A percentile compares a stretch with the other conserved stretches of the same genome.
phyloP scores from a whole-genome alignment of 2,113 vertebrate species.

The Sakesphorus luctuosus region DNA sequence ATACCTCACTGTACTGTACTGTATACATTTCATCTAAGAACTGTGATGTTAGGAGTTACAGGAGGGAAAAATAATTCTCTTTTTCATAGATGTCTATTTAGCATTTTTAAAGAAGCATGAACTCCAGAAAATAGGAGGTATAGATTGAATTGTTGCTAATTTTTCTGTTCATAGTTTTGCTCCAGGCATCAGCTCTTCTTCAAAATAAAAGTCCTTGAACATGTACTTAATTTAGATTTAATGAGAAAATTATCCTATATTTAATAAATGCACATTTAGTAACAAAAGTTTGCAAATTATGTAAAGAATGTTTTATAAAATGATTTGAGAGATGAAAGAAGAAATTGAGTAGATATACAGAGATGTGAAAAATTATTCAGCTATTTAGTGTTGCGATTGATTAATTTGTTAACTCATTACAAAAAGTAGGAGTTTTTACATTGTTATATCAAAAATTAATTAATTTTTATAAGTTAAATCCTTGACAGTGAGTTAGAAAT shows the following conservation, averaged over 20 bases:
- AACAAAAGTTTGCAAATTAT: background rate
- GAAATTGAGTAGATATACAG: background rate
- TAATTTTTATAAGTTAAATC: background rate
- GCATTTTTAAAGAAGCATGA: background rate
- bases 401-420: background rate
- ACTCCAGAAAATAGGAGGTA: background rate
- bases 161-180: background rate
- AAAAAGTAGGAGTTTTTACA: background rate
- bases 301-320: background rate
- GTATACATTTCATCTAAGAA: background rate
- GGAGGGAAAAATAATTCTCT: background rate
- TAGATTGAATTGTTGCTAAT: background rate
- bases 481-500: background rate
- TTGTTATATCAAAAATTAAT: background rate
- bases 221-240: background rate
- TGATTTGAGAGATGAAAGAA: background rate
- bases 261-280: background rate
- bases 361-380: background rate
- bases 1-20: background rate
- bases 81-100: background rate
- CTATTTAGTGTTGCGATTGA: background rate
- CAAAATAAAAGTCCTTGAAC: constrained; percentile 19
- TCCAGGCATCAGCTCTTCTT: background rate
- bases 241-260: background rate
- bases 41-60: background rate